phyloP scores from a whole-genome alignment of 2,888 invertebrate genomes.

The Deroplatys truncata region DNA sequence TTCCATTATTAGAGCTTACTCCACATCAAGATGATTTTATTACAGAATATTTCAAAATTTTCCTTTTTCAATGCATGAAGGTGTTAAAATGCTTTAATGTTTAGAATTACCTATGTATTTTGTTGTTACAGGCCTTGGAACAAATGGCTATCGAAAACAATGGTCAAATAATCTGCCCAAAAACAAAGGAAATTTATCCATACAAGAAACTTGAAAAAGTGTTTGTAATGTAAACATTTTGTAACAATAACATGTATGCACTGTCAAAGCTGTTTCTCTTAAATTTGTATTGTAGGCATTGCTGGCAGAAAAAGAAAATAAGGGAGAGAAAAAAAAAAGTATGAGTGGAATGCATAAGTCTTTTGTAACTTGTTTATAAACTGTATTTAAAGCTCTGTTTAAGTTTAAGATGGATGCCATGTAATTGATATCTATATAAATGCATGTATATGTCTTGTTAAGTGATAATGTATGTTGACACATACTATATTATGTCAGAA shows the following conservation, averaged over 20 bases:
- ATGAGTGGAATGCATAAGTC: background rate
- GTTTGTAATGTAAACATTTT: slow-evolving; percentile 82
- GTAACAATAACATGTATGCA: background rate
- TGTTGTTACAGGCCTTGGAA: slow-evolving; percentile 65
- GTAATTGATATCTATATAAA: background rate
- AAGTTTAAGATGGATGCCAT: background rate
- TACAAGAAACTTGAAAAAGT: slow-evolving; percentile 94
- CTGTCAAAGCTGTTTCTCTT: background rate
- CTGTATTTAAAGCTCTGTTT: background rate
- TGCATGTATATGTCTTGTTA: background rate
- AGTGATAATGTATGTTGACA: background rate
- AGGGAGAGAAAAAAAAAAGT: background rate
- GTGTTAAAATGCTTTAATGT: no score
- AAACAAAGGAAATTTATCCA: slow-evolving; percentile 87
- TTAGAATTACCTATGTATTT: background rate
- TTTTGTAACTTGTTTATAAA: background rate
- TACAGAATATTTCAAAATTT: no score
- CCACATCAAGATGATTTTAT: no score
- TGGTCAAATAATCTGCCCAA: slow-evolving; percentile 88
- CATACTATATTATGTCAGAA: background rate
- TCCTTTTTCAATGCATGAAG: no score
- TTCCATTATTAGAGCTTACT: no score
- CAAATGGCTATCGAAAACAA: slow-evolving; percentile 88
- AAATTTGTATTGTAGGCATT: background rate
- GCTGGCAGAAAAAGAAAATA: background rate